These are phyloP conservation scores for Ganaspis sp. DNA, from an alignment of 1,140 invertebrate genomes.

Conservation along the genomic window DNA sequence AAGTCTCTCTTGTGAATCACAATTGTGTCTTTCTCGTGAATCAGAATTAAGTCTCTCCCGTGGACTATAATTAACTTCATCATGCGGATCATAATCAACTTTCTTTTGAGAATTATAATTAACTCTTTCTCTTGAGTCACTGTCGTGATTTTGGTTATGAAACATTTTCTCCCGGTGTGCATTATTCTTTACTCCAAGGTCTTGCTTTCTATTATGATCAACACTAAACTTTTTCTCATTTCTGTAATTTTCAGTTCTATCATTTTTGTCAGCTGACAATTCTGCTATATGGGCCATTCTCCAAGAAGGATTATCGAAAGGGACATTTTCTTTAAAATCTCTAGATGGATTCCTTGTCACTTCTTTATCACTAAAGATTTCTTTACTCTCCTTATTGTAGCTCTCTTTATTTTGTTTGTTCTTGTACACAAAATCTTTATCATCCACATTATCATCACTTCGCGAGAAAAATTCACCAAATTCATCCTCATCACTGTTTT, in stretches of 20 bases:
- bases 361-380: constrained; percentile 53
- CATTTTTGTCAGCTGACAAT: neutral
- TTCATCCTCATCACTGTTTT: neutral
- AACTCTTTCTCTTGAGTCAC: neutral
- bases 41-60: too few relatives aligned
- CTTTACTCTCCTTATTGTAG: constrained; percentile 54
- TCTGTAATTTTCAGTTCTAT: constrained; percentile 27
- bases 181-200: constrained; percentile 24
- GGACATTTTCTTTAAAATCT: constrained; percentile 33
- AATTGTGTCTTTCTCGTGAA: neutral
- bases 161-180: constrained; percentile 33
- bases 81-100: too few relatives aligned
- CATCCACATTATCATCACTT: constrained; percentile 1
- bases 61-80: neutral
- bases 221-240: constrained; percentile 41
- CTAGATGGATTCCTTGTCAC: constrained; percentile 43
- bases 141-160: constrained; percentile 35
- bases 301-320: constrained; percentile 57
- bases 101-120: neutral
- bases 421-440: constrained; percentile 39
- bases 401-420: constrained; percentile 57
- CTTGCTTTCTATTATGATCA: constrained; percentile 30
- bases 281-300: constrained; percentile 54
- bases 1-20: neutral
- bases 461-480: neutral